Base-by-base conservation (phyloP, 2,888 invertebrate species). In the Zhuqinia jingwanae region DNA sequence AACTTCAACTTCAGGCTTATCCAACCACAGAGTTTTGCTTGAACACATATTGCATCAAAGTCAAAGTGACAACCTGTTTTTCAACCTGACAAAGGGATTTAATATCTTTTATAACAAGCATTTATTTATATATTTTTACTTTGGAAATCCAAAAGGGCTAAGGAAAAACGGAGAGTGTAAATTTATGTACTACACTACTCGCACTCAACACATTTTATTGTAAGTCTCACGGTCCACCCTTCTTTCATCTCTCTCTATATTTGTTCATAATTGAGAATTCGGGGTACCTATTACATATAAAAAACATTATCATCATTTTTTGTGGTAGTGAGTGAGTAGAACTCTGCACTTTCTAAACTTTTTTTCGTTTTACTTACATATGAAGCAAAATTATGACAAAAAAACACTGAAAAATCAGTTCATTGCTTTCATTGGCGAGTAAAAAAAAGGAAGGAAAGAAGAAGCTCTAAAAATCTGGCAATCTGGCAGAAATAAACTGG, bases 401-500 rank as follows among this genome's bases (percentile, higher is more conserved):
- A n/a, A n/a, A n/a, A n/a, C n/a, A 22, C 63, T 45, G 68, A 63
- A 22, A 76, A 84, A 84, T 77, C 83, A 76, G 76, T 77, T 84
- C 83, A 84, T 84, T 84, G 83, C 76, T 84, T 84, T 56, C 83
- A 84, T 84, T 84, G 83, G 83, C 83, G 77, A 84, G 53, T 22
- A 25, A 47, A 36, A 82, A 42, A 10, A 17, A 65, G 47, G 42
- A 47, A 50, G 56, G 58, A 70, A 25, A 36, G 17, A 42, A 63
- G 36, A 80, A 42, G 42, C 42, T 56, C 36, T 50, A 36, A 58
- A 84, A 84, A 83, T 83, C 82, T 83, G 82, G 82, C 82, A 84
- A 77, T 56, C 76, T 76, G 76, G 76, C 56, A 76, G 56, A 36
- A 70, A n/a, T n/a, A 70, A 70, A 47, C 70, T 47, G 45, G 22